Conservation (phyloP, 2,888 invertebrate species). For the Argyresthia albistria region DNA sequence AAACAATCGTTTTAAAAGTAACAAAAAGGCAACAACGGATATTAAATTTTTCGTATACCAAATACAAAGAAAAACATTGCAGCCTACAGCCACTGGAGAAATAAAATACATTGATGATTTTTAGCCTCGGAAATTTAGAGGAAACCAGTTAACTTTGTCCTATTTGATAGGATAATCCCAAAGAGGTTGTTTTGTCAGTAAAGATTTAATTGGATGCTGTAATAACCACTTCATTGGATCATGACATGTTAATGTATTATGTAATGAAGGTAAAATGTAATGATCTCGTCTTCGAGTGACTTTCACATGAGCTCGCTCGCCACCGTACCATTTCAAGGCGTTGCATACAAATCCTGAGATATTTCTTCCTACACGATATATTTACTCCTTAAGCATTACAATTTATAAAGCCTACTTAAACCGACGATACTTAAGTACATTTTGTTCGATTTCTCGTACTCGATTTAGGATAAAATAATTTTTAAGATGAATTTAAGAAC, state of each 20-base stretch:
- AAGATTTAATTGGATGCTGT: background rate
- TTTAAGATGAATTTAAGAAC: constrained; percentile 40
- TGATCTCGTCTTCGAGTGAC: no score
- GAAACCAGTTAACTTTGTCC: no score
- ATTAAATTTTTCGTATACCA: background rate
- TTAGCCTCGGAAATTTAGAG: no score
- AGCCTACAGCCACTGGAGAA: no score
- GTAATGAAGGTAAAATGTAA: no score
- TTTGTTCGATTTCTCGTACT: constrained; percentile 61
- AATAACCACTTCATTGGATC: no score
- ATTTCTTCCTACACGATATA: constrained; percentile 45
- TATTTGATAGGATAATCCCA: background rate
- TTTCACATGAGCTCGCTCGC: no score
- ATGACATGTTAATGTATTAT: no score
- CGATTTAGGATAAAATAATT: constrained; percentile 29
- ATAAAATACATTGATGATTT: no score
- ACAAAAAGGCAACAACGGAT: background rate
- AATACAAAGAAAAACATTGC: background rate
- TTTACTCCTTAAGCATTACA: constrained; percentile 50
- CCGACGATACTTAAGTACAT: constrained; percentile 69
- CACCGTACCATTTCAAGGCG: background rate
- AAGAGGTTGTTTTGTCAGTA: background rate
- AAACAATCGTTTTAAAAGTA: background rate
- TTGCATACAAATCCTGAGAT: background rate
- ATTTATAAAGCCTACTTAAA: constrained; percentile 71